Base-by-base conservation (phyloP, 2,113 vertebrate species). In the Numenius arquata region DNA sequence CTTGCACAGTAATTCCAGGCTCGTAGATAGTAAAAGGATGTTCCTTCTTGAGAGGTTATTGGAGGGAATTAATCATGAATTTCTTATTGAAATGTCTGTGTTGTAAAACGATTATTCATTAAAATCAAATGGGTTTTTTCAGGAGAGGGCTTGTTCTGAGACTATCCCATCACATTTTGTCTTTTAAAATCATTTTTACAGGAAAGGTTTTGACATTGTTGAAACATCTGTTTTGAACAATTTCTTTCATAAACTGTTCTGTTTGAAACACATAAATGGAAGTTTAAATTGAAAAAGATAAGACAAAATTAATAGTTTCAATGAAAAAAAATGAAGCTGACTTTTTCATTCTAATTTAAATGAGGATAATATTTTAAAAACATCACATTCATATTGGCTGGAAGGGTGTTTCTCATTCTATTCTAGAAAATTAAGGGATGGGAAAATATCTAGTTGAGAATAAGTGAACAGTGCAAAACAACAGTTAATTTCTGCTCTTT, bases 161-260 rank as follows among this genome's bases (percentile, higher is more conserved):
- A 45, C 47, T 74, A 56, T 63, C 38, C 14, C 82, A 76, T 77
- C 68, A 55, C 20, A 43, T 53, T 65, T 70, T 89, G 78, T 80
- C 68, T 95, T 92, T 87, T 68, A 32, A 36, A 93, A 58, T 78
- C 2, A 71, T 83, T 93, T 92, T 45, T 76, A 76, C 30, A 65
- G 45, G 66, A 75, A 85, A 83, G 29, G 21, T 94, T 95, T 93
- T 93, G 92, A 85, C 26, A 34, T 66, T 89, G 61, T 91, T 90
- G 67, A 90, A 92, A 92, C 32, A 66, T 66, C 66, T 83, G 36
- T 63, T 92, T 96, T 90, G 53, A 95, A 76, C 20, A 85, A 56
- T 73, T 85, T 79, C 20, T 82, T 92, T 83, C 78, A 48, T 76
- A 61, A 79, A 88, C 70, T 53, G 11, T 29, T 19, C 48, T 68